Evolutionary conservation across 2,797 vertebrate species (phyloP).

Genomic region (Tinamus major): DNA sequence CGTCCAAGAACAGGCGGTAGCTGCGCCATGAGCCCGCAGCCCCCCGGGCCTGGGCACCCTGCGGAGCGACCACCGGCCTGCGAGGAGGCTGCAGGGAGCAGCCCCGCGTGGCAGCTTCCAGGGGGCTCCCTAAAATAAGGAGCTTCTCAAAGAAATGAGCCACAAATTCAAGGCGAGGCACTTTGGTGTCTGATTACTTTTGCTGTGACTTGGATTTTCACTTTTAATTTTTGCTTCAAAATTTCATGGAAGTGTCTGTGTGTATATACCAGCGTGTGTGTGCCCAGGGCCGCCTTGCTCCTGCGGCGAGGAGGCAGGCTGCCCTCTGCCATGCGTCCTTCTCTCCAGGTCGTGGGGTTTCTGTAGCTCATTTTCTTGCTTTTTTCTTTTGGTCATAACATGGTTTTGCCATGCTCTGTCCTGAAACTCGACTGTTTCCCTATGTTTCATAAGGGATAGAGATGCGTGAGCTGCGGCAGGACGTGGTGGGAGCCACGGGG

Average conservation of each 20-base stretch:
- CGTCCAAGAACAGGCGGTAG: background rate
- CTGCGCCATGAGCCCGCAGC: background rate
- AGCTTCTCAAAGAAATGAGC: background rate
- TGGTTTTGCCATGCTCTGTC: background rate
- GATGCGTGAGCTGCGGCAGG: background rate
- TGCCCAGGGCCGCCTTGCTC: background rate
- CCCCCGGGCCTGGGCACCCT: background rate
- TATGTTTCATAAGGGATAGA: background rate
- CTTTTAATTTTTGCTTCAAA: background rate
- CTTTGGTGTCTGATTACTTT: background rate
- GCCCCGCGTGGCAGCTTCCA: background rate
- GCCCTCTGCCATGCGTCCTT: background rate
- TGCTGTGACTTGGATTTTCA: background rate
- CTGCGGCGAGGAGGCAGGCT: background rate
- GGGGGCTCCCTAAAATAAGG: background rate
- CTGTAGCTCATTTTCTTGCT: background rate
- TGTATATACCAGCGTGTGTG: fast-evolving
- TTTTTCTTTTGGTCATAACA: background rate
- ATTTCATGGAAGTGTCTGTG: too few species aligned
- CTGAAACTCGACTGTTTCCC: background rate
- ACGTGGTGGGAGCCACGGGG: too few species aligned
- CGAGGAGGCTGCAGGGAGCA: background rate
- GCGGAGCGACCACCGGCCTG: too few species aligned
- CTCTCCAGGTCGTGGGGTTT: background rate
- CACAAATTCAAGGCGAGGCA: background rate